Percentiles rank a stretch among this genome's conserved stretches.
Evolutionary conservation across 1,140 invertebrate species (phyloP).

Genomic region (Eubasilissa regina): DNA sequence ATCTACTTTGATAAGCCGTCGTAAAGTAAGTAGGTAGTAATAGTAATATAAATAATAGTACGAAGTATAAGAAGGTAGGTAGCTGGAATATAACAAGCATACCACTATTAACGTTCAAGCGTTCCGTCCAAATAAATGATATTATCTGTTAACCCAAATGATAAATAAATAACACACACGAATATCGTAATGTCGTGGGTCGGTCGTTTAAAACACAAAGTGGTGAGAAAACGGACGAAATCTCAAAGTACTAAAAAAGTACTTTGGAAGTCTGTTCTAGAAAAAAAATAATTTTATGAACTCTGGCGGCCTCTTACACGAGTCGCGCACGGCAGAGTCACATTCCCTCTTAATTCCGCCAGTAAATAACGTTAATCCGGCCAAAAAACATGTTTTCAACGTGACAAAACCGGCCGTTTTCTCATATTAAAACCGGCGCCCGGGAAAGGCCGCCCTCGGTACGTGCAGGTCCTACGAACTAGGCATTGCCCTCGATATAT

Average conservation of each 20-base stretch:
- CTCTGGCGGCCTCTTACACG: conserved; percentile 2
- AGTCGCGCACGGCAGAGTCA: neutral
- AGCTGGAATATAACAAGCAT: too few species aligned
- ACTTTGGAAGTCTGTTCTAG: conserved; percentile 7
- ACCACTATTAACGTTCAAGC: too few species aligned
- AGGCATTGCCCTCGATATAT: neutral
- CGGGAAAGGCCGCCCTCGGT: neutral
- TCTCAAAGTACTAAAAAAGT: neutral
- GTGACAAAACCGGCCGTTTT: conserved; percentile 11
- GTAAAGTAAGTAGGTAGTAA: too few species aligned
- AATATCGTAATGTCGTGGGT: too few species aligned
- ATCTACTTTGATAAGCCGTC: too few species aligned
- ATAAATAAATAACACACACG: too few species aligned
- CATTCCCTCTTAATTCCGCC: conserved; percentile 18
- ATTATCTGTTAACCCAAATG: too few species aligned
- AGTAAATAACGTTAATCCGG: conserved; percentile 37
- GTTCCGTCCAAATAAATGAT: too few species aligned
- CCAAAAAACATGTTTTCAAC: conserved; percentile 28
- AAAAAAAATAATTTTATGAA: conserved; percentile 29
- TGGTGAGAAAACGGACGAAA: neutral
- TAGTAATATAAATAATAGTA: too few species aligned
- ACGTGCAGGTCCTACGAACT: neutral
- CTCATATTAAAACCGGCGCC: conserved; percentile 7
- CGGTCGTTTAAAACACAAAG: too few species aligned
- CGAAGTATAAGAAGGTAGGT: too few species aligned